Conservation (phyloP, 1,140 invertebrate genomes). For the Brachionus calyciflorus region DNA sequence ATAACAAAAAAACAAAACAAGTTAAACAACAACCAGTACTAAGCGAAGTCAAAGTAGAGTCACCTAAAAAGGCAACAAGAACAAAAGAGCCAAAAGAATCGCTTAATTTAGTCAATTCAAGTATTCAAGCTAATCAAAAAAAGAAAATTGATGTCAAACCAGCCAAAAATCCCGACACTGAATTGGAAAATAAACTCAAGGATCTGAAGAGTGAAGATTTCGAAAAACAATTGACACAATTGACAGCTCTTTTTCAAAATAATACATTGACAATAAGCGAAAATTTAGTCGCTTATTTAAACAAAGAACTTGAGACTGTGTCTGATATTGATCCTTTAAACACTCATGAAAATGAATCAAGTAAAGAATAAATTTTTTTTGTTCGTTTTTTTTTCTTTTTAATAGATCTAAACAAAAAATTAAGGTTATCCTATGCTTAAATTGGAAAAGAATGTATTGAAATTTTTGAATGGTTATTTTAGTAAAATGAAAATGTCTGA, state of each 20-base stretch:
- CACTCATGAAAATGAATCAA: neutral
- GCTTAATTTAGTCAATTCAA: conserved; percentile 12
- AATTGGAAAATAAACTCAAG: neutral
- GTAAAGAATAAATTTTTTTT: neutral
- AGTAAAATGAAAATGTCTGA: neutral
- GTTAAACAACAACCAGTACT: neutral
- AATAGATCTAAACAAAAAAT: neutral
- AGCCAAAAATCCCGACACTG: neutral
- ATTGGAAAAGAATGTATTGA: conserved; percentile 30
- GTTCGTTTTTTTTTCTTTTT: neutral
- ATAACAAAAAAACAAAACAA: neutral
- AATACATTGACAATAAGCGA: neutral
- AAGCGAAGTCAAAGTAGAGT: neutral
- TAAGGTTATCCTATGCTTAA: neutral
- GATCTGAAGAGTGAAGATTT: neutral
- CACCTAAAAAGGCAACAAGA: neutral
- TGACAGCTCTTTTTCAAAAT: conserved; percentile 2
- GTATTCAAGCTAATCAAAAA: neutral
- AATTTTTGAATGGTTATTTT: conserved; percentile 24
- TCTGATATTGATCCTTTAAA: neutral
- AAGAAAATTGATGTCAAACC: neutral
- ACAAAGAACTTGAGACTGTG: neutral
- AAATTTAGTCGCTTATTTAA: conserved; percentile 23
- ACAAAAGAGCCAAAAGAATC: conserved; percentile 14
- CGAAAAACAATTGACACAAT: neutral